phyloP scores from a whole-genome alignment of 2,888 invertebrate species.

The Epinotia ramella region DNA sequence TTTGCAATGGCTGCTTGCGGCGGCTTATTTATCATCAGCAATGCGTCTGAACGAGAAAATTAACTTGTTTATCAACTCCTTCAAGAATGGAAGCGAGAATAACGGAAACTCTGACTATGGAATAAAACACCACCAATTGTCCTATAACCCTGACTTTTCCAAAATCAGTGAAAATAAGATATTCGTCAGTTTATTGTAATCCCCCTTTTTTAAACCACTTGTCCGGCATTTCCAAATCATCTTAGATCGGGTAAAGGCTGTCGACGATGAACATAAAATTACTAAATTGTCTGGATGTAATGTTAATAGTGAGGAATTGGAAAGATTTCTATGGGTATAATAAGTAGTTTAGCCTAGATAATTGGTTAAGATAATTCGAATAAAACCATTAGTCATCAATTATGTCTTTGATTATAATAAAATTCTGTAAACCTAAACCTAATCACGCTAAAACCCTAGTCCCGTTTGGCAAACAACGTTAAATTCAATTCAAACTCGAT shows the following conservation, averaged over 20 bases:
- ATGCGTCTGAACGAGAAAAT: background rate
- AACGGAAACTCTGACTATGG: background rate
- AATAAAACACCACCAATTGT: background rate
- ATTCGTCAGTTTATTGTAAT: too few relatives aligned
- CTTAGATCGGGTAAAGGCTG: background rate
- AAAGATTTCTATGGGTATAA: background rate
- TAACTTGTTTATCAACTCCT: background rate
- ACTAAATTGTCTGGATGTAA: background rate
- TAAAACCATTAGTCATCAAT: too few relatives aligned
- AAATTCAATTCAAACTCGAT: background rate
- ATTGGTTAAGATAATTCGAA: too few relatives aligned
- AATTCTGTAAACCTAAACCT: too few relatives aligned
- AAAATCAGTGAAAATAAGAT: too few relatives aligned
- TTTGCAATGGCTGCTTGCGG: slow-evolving; percentile 27
- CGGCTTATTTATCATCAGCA: slow-evolving; percentile 19
- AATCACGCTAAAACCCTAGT: background rate
- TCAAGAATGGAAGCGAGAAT: background rate
- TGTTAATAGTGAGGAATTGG: background rate
- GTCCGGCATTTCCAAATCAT: too few relatives aligned
- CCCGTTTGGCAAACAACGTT: background rate
- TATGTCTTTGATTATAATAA: too few relatives aligned
- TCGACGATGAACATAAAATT: background rate
- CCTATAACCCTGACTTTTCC: background rate
- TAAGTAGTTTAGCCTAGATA: background rate
- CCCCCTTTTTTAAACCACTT: too few relatives aligned